These are phyloP conservation scores for Symphodus melops DNA, from an alignment of 2,113 vertebrate genomes.

Conservation along the genomic window DNA sequence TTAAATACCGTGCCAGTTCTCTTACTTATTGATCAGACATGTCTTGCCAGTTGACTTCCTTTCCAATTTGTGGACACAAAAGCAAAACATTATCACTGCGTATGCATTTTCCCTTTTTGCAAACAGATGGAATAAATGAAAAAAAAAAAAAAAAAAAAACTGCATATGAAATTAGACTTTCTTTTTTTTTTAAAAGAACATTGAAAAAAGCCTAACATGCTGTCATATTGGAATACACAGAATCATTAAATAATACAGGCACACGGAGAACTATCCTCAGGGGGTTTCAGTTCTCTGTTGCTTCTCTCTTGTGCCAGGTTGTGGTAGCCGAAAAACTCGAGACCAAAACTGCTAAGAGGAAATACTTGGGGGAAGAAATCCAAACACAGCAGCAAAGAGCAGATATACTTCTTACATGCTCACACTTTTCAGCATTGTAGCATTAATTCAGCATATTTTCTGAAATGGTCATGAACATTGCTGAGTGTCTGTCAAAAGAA, in stretches of 20 bases:
- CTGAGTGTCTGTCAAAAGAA: conserved; percentile 19
- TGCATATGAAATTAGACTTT: no score
- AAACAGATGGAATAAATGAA: conserved; percentile 6
- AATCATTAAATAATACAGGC: neutral
- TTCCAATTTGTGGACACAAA: conserved; percentile 12
- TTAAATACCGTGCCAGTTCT: neutral
- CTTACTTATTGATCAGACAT: conserved; percentile 15
- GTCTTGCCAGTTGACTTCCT: neutral
- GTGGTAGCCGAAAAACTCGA: conserved; percentile 6
- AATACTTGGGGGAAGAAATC: conserved; percentile 1
- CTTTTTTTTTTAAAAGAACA: no score
- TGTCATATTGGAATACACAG: neutral
- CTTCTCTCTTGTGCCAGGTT: neutral
- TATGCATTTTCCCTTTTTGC: neutral
- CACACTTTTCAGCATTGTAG: neutral
- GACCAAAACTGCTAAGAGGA: conserved; percentile 1
- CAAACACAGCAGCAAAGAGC: neutral
- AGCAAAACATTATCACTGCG: neutral
- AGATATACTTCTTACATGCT: neutral
- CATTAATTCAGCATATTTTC: neutral
- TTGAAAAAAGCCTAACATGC: neutral
- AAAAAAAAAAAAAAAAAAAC: neutral
- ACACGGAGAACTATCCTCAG: neutral
- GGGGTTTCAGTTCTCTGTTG: neutral
- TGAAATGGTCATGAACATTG: neutral